Evolutionary conservation across 1,140 invertebrate species (phyloP).

Genomic region (Drosophila aff.): DNA sequence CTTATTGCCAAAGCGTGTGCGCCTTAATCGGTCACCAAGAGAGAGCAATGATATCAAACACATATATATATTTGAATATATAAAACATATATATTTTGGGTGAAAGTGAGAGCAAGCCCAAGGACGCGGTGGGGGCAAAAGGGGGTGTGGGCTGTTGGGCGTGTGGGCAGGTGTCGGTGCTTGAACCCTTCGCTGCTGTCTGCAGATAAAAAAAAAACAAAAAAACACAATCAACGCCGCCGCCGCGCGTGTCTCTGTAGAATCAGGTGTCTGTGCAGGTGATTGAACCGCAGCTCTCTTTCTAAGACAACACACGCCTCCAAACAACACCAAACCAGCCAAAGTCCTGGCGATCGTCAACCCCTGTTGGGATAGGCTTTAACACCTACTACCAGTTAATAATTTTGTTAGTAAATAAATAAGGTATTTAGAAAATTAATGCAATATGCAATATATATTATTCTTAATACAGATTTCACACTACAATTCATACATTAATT

Average conservation of each 20-base stretch:
- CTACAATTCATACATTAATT: too few relatives aligned
- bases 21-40: constrained; percentile 31
- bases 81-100: neutral
- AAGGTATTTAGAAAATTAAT: neutral
- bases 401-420: neutral
- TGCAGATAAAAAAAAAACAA: constrained; percentile 15
- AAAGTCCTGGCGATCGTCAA: neutral
- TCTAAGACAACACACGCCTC: constrained; percentile 5
- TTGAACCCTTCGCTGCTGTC: constrained; percentile 56
- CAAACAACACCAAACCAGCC: neutral
- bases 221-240: neutral
- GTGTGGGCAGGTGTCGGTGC: constrained; percentile 38
- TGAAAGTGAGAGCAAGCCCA: constrained; percentile 34
- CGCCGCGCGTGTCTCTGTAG: constrained; percentile 38
- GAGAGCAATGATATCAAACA: constrained; percentile 10
- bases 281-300: constrained; percentile 28
- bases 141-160: constrained; percentile 4
- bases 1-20: constrained; percentile 34
- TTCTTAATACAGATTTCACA: too few relatives aligned
- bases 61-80: neutral
- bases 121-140: neutral
- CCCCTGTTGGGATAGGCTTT: constrained; percentile 66
- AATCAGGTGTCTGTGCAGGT: constrained; percentile 35
- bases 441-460: too few relatives aligned
- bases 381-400: neutral